Evolutionary conservation across 2,888 invertebrate species (phyloP).

Genomic region (Rhodophaea formosa): DNA sequence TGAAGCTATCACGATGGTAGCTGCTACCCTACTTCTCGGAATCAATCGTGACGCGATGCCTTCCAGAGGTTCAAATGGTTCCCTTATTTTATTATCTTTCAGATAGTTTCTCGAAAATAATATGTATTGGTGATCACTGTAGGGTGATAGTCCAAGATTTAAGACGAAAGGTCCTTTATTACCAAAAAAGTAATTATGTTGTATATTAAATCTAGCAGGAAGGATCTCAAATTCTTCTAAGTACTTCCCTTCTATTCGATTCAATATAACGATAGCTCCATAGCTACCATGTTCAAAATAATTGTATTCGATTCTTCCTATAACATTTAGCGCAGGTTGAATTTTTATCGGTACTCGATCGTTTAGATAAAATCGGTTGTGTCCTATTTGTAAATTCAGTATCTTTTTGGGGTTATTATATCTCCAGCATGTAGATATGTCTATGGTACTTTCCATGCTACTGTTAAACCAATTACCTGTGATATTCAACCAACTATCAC

Average conservation of each 20-base stretch:
- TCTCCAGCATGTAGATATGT: conserved; percentile 92
- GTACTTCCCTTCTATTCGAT: conserved; percentile 82
- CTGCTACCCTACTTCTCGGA: conserved; percentile 95
- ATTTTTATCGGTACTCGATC: conserved; percentile 88
- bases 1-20: conserved; percentile 94
- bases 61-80: conserved; percentile 88
- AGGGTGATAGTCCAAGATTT: conserved; percentile 92
- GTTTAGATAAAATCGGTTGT: conserved; percentile 91
- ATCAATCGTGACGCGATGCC: conserved; percentile 86
- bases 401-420: conserved; percentile 73
- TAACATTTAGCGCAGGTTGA: conserved; percentile 90
- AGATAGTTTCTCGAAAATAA: conserved; percentile 94
- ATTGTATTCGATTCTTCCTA: conserved; percentile 92
- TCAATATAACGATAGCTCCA: conserved; percentile 92
- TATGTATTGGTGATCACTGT: conserved; percentile 89
- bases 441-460: conserved; percentile 89
- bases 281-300: conserved; percentile 90
- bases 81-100: conserved; percentile 90
- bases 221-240: conserved; percentile 90
- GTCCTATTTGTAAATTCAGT: conserved; percentile 88
- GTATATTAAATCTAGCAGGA: conserved; percentile 86
- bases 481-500: conserved; percentile 92
- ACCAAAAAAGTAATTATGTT: conserved; percentile 93
- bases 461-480: conserved; percentile 94
- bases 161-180: conserved; percentile 95